A percentile compares a stretch with the other conserved stretches of the same genome.
Evolutionary conservation across 2,797 vertebrate species (phyloP).

Genomic region (Sphenopsis melanotis): DNA sequence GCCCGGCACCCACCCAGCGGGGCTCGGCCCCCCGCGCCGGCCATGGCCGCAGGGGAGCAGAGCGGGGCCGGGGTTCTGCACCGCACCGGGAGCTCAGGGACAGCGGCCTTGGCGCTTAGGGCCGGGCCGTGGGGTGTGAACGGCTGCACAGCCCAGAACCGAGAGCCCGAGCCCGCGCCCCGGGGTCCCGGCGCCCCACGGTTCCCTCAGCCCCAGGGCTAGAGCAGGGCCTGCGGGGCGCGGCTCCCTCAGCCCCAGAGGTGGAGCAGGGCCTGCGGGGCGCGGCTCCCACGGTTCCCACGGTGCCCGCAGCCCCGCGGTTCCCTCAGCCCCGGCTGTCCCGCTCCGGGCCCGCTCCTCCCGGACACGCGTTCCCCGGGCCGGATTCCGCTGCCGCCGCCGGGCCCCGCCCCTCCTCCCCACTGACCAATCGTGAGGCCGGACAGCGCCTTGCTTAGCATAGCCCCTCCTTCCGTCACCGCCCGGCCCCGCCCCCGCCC

Average conservation of each 20-base stretch:
- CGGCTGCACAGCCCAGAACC: not conserved
- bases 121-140: not conserved
- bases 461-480: rapidly evolving
- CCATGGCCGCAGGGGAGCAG: not conserved
- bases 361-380: rapidly evolving
- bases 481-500: rapidly evolving
- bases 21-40: not conserved
- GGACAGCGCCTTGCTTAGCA: rapidly evolving
- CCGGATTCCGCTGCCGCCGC: not conserved
- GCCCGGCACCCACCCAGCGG: not conserved
- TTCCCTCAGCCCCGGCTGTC: too few relatives aligned
- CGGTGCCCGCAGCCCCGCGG: not conserved
- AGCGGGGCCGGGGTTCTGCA: not conserved
- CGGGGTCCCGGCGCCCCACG: not conserved
- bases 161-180: not conserved
- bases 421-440: not conserved
- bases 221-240: not conserved
- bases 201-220: not conserved
- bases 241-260: not conserved
- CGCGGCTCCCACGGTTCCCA: not conserved
- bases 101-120: not conserved
- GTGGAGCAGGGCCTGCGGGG: too few relatives aligned
- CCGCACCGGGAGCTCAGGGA: not conserved
- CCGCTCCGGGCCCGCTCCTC: too few relatives aligned
- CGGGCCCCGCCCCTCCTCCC: not conserved